Conservation (phyloP, 92 coral and sea anemone species). For the Zoanthus solanderi region DNA sequence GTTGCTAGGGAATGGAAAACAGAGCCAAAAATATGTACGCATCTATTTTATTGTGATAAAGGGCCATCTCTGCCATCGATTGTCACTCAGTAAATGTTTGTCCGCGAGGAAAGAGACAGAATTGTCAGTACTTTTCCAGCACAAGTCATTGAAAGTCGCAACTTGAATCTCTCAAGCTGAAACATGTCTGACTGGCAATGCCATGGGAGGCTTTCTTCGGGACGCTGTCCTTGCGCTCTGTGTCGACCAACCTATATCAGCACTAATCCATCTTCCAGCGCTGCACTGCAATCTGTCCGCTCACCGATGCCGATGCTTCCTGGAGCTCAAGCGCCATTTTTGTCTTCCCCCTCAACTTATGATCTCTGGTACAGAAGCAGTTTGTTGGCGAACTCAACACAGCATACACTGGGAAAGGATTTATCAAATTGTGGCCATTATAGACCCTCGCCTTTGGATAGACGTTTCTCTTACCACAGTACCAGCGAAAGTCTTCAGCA, state of each 20-base stretch:
- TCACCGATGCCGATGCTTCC: conserved; percentile 39
- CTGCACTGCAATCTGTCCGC: not conserved
- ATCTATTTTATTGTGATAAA: conserved; percentile 41
- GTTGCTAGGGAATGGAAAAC: conserved; percentile 40
- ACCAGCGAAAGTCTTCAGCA: conserved; percentile 10
- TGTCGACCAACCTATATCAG: conserved; percentile 38
- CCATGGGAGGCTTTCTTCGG: conserved; percentile 21
- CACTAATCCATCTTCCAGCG: not conserved
- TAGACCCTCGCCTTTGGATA: conserved; percentile 16
- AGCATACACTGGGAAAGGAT: conserved; percentile 26
- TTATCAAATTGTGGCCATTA: conserved; percentile 12
- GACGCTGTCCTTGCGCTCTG: conserved; percentile 26
- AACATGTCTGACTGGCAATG: conserved; percentile 47
- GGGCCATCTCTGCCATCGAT: conserved; percentile 16
- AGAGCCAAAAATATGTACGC: conserved; percentile 40
- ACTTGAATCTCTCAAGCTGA: not conserved
- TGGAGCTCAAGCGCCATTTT: conserved; percentile 30
- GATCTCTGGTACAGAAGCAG: conserved; percentile 45
- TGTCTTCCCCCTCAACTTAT: conserved; percentile 25
- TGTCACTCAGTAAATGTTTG: conserved; percentile 51
- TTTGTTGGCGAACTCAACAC: conserved; percentile 11
- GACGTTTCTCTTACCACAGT: conserved; percentile 14
- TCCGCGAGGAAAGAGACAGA: not conserved
- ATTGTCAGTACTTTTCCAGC: not conserved
- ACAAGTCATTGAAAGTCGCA: not conserved